phyloP scores from a whole-genome alignment of 1,140 invertebrate genomes.

The Pantala flavescens region DNA sequence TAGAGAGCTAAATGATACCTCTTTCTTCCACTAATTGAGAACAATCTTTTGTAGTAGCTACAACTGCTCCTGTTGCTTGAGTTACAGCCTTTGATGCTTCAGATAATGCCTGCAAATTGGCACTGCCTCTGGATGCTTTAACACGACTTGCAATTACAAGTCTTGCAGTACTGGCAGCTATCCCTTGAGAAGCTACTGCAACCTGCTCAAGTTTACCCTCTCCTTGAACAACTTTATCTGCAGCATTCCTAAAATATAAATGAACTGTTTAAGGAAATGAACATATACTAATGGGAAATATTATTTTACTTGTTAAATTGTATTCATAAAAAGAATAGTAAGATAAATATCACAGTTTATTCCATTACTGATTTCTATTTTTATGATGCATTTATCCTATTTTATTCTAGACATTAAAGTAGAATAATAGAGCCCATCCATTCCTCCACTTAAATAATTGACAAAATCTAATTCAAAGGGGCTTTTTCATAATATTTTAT shows the following conservation, averaged over 20 bases:
- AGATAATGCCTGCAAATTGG: conserved; percentile 64
- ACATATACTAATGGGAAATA: no score
- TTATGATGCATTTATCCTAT: no score
- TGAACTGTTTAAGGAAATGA: conserved; percentile 12
- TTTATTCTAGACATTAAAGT: no score
- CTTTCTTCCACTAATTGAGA: conserved; percentile 75
- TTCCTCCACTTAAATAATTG: no score
- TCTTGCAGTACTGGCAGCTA: conserved; percentile 93
- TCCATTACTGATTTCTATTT: no score
- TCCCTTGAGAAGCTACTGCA: conserved; percentile 93
- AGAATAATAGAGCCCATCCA: no score
- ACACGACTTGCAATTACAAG: conserved; percentile 91
- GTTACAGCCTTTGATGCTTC: conserved; percentile 80
- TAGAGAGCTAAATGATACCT: conserved; percentile 39
- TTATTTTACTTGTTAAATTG: no score
- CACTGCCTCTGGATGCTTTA: conserved; percentile 73
- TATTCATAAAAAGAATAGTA: no score
- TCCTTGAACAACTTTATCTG: conserved; percentile 82
- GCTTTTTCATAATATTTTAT: no score
- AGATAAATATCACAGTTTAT: no score
- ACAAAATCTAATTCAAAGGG: no score
- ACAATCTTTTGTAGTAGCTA: conserved; percentile 84
- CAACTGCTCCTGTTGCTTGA: conserved; percentile 78
- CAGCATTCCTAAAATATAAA: conserved; percentile 58
- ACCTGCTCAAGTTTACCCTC: conserved; percentile 86